These are phyloP conservation scores for Sycobia sp. DNA, from an alignment of 1,140 invertebrate species.

Conservation along the genomic window DNA sequence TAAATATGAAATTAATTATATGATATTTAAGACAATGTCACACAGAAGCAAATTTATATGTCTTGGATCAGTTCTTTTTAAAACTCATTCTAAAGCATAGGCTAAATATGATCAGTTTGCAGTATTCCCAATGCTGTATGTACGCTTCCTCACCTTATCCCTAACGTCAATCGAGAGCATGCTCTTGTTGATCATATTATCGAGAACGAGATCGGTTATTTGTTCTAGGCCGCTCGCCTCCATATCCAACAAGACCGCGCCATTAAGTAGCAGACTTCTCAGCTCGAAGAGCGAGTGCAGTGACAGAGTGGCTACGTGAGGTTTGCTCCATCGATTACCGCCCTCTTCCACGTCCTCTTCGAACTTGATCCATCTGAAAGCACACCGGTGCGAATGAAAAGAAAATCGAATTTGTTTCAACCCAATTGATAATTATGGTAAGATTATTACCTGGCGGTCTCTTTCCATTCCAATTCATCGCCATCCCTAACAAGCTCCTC, in stretches of 20 bases:
- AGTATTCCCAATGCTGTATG: too few species aligned
- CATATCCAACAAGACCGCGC: slow-evolving; percentile 90
- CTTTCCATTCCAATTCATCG: slow-evolving; percentile 93
- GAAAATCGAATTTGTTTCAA: too few species aligned
- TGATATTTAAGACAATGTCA: too few species aligned
- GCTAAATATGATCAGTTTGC: too few species aligned
- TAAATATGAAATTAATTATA: too few species aligned
- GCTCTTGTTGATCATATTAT: slow-evolving; percentile 86
- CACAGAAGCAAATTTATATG: too few species aligned
- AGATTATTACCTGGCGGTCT: slow-evolving; percentile 79
- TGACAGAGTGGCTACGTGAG: slow-evolving; percentile 90
- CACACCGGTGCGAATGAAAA: not conserved
- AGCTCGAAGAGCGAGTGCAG: slow-evolving; percentile 90
- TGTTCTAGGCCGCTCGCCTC: slow-evolving; percentile 83
- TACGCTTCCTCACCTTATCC: slow-evolving; percentile 79
- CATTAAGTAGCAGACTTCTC: slow-evolving; percentile 84
- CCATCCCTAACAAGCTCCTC: slow-evolving; percentile 87
- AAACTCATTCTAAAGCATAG: too few species aligned
- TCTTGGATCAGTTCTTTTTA: too few species aligned
- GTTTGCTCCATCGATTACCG: slow-evolving; percentile 93
- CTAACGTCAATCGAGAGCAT: slow-evolving; percentile 75
- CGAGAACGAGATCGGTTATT: slow-evolving; percentile 88
- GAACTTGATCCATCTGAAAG: slow-evolving; percentile 87
- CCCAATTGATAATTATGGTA: not conserved
- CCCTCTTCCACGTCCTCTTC: slow-evolving; percentile 95